Evolutionary conservation across 2,888 invertebrate species (phyloP).

Genomic region (Cryptophagus acutangulus): DNA sequence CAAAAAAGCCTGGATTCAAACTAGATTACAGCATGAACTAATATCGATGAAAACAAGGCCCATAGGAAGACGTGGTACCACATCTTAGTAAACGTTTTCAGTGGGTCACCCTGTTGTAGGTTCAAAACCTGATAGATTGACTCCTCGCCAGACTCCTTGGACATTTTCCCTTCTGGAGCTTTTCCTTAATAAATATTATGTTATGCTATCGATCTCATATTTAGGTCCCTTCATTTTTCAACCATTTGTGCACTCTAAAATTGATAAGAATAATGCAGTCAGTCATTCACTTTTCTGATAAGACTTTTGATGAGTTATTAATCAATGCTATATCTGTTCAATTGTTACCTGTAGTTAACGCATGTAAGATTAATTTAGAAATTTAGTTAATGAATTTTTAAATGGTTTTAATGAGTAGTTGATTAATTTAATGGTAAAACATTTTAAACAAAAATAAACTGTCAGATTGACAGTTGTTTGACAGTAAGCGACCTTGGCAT

Average conservation of each 20-base stretch:
- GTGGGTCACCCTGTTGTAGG: constrained; percentile 45
- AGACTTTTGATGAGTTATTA: no score
- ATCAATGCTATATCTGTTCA: no score
- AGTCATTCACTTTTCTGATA: no score
- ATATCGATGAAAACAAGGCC: constrained; percentile 89
- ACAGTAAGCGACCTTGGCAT: no score
- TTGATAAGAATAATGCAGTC: neutral
- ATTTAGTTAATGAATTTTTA: no score
- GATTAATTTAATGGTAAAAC: constrained; percentile 2
- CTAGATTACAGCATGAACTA: constrained; percentile 68
- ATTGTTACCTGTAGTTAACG: no score
- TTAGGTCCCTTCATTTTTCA: constrained; percentile 31
- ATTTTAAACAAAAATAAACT: constrained; percentile 8
- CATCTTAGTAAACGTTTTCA: constrained; percentile 81
- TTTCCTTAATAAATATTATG: constrained; percentile 19
- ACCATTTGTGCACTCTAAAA: constrained; percentile 3
- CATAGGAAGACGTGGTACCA: constrained; percentile 97
- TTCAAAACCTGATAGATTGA: constrained; percentile 42
- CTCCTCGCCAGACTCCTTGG: constrained; percentile 38
- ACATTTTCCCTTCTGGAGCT: constrained; percentile 24
- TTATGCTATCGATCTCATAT: constrained; percentile 29
- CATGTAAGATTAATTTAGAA: no score
- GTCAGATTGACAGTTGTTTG: constrained; percentile 5
- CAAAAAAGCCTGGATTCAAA: constrained; percentile 2
- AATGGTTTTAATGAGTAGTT: no score